These are phyloP conservation scores for Acrobasis repandana DNA, from an alignment of 2,888 invertebrate genomes.

Conservation along the genomic window DNA sequence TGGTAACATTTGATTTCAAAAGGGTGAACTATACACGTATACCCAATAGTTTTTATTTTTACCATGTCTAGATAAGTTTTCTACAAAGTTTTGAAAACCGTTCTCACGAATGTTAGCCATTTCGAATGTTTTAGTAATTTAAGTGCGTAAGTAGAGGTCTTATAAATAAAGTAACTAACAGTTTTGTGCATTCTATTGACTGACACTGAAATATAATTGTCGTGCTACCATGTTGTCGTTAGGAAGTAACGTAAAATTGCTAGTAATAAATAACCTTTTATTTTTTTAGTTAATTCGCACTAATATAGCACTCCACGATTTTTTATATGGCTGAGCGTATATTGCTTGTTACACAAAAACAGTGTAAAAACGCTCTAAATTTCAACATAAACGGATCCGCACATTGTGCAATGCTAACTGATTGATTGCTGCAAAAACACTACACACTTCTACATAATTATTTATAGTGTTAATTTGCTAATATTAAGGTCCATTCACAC, in stretches of 20 bases:
- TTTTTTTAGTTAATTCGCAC: background rate
- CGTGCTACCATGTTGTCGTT: background rate
- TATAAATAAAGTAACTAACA: no score
- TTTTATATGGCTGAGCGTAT: slow-evolving; percentile 1
- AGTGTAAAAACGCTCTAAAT: slow-evolving; percentile 13
- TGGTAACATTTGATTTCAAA: no score
- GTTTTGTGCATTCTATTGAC: no score
- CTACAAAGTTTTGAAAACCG: no score
- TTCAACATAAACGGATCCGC: slow-evolving; percentile 18
- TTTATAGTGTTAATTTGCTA: slow-evolving; percentile 13
- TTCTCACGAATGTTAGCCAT: no score
- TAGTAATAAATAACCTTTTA: background rate
- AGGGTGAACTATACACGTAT: no score
- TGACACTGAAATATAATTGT: no score
- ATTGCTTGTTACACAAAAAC: slow-evolving; percentile 1
- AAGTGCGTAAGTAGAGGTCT: no score
- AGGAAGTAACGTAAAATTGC: no score
- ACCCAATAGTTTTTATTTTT: no score
- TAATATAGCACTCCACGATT: background rate
- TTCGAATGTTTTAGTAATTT: no score
- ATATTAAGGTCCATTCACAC: background rate
- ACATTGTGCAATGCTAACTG: slow-evolving; percentile 9
- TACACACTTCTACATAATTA: background rate
- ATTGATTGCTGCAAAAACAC: slow-evolving; percentile 16
- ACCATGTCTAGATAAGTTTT: no score